Evolutionary conservation across 1,140 invertebrate genomes (phyloP).

Genomic region (Copidosoma floridanum): DNA sequence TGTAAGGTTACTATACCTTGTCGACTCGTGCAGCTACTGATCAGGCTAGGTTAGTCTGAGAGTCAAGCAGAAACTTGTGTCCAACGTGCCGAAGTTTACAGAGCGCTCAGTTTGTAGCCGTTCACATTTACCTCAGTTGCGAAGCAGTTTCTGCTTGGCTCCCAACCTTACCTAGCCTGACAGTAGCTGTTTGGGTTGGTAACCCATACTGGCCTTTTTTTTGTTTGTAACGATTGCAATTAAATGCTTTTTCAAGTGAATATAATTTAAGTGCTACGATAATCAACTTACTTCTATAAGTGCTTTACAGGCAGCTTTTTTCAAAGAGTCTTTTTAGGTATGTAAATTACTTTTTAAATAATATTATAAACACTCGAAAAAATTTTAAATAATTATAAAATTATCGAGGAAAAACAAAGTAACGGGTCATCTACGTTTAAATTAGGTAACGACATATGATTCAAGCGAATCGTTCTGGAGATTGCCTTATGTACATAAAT

Average conservation of each 20-base stretch:
- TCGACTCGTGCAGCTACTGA: no score
- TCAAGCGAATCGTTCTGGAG: constrained; percentile 11
- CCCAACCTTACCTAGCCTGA: no score
- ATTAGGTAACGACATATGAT: constrained; percentile 8
- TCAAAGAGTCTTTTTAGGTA: not conserved
- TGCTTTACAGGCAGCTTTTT: not conserved
- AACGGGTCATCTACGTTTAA: not conserved
- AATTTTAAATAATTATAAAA: not conserved
- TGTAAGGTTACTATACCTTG: no score
- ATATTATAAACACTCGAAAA: not conserved
- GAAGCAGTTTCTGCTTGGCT: no score
- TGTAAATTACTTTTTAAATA: not conserved
- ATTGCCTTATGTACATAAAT: constrained; percentile 17
- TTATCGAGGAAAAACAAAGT: not conserved
- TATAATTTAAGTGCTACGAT: not conserved
- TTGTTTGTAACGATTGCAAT: constrained; percentile 5
- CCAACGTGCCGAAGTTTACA: no score
- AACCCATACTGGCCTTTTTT: no score
- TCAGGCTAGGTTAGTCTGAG: no score
- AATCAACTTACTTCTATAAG: not conserved
- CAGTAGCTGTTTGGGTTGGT: no score
- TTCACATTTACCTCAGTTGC: no score
- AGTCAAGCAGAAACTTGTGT: no score
- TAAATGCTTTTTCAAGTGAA: constrained; percentile 4
- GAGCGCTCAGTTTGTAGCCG: no score